Evolutionary conservation across 2,797 vertebrate species (phyloP), one percentile per base, ranked within the genome.

Genomic region (Taeniopygia guttata): DNA sequence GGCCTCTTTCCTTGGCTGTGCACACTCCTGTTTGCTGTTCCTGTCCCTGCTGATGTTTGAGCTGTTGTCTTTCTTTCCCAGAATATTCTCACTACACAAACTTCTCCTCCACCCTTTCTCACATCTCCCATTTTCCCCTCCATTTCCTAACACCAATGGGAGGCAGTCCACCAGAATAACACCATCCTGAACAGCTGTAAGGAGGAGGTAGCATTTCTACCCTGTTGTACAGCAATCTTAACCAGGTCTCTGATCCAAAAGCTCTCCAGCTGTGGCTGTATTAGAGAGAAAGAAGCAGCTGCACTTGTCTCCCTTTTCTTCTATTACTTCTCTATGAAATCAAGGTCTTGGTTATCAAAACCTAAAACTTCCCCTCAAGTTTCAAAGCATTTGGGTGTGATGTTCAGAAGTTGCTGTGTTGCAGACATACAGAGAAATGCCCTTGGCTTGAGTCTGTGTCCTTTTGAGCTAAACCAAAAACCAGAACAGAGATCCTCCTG

Each of bases 371-470:
- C 18, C 72, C 42, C 74, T 29, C 1, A 83, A 58, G 40, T 91
- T 87, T 54, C 84, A 22, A 64, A 60, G 30, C 0, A 0, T 42
- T 83, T 0, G 0, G 14, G 30, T 60, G 19, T 15, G 64, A 52
- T 10, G 13, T 42, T 90, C 26, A 17, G 58, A 81, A 56, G 29
- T n/a, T 80, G 45, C 52, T 52, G 8, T 17, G 87, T 64, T 80
- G 58, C 32, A 83, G 68, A 26, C 42, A 13, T 7, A 26, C 36
- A 80, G 54, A 89, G 49, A 94, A 88, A 88, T 62, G 42, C 36
- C 62, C 51, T 9, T 38, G 66, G 16, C 17, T 45, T 72, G 62
- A 81, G 66, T 30, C 43, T 86, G 58, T 62, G 54, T 32, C 34
- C 27, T 88, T 64, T 29, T 70, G 38, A 89, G 27, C 43, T 56